A percentile compares a stretch with the other conserved stretches of the same genome.
Conservation (phyloP, 1,140 invertebrate genomes). For the Andrena cerasifolii region DNA sequence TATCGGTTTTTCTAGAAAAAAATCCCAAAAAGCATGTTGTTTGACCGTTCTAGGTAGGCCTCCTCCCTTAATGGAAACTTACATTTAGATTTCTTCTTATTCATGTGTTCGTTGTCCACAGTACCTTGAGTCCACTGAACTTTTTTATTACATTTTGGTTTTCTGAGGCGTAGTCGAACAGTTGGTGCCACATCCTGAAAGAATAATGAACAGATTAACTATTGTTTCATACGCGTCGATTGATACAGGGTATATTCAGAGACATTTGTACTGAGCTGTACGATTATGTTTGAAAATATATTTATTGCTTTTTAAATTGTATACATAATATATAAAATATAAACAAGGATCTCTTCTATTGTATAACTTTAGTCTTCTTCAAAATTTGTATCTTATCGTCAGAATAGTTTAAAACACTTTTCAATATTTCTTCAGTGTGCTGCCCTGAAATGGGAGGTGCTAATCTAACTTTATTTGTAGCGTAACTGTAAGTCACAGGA, state of each 20-base stretch:
- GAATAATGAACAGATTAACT: slow-evolving; percentile 41
- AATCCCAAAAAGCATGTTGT: no score
- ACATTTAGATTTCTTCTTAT: slow-evolving; percentile 98
- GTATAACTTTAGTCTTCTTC: slow-evolving; percentile 82
- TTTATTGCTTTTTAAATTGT: slow-evolving; percentile 4
- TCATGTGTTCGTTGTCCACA: slow-evolving; percentile 96
- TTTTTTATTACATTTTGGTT: slow-evolving; percentile 89
- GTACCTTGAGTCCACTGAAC: slow-evolving; percentile 94
- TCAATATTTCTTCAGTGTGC: slow-evolving; percentile 92
- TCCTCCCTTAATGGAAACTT: slow-evolving; percentile 58
- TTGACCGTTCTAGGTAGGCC: no score
- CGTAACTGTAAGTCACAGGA: slow-evolving; percentile 90
- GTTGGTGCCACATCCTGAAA: slow-evolving; percentile 85
- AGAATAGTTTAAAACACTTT: slow-evolving; percentile 87
- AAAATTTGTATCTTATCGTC: slow-evolving; percentile 85
- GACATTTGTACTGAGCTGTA: neutral
- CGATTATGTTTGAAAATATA: slow-evolving; percentile 13
- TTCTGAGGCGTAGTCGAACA: slow-evolving; percentile 88
- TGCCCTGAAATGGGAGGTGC: slow-evolving; percentile 94
- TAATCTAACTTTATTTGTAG: slow-evolving; percentile 86
- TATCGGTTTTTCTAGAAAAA: no score
- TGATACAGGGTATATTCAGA: slow-evolving; percentile 4
- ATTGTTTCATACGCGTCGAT: slow-evolving; percentile 2
- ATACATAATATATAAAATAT: slow-evolving; percentile 16
- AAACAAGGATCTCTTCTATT: slow-evolving; percentile 69